Percentiles rank a stretch among this genome's conserved stretches.
phyloP scores from a whole-genome alignment of 2,797 vertebrate species.

The Otus scops region DNA sequence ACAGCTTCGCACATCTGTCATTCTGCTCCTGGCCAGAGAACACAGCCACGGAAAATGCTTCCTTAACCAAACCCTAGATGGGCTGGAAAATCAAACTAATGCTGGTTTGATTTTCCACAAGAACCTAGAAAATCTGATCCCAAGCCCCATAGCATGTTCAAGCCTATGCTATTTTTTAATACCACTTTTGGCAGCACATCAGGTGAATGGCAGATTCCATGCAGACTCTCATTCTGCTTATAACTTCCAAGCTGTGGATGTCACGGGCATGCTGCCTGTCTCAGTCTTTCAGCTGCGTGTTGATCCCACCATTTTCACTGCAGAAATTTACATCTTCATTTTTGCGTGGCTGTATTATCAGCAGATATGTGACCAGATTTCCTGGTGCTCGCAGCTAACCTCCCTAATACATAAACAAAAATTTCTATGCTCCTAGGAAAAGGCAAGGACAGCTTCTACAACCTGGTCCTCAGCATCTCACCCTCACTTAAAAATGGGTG shows the following conservation, averaged over 20 bases:
- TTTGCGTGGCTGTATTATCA: not conserved
- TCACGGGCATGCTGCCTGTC: not conserved
- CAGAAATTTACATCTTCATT: not conserved
- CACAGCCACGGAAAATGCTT: constrained; percentile 21
- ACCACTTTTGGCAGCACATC: constrained; percentile 7
- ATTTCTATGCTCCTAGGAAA: not conserved
- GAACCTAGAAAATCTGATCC: constrained; percentile 46
- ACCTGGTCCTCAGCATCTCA: not conserved
- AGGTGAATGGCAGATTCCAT: constrained; percentile 26
- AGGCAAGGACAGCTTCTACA: not conserved
- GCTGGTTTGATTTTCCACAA: constrained; percentile 38
- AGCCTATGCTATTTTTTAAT: not conserved
- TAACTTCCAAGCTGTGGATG: not conserved
- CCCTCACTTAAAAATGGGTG: not conserved
- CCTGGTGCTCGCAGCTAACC: not conserved
- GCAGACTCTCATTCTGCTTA: not conserved
- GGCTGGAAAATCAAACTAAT: constrained; percentile 56
- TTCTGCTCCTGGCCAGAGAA: constrained; percentile 21
- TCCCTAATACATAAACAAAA: not conserved
- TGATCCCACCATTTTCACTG: not conserved
- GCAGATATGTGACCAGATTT: not conserved
- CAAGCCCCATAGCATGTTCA: not conserved
- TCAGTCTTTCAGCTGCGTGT: constrained; percentile 7
- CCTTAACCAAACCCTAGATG: constrained; percentile 42
- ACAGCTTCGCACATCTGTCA: constrained; percentile 30